These are phyloP conservation scores for Polydesmus complanatus DNA, from an alignment of 2,888 invertebrate genomes.

Conservation along the genomic window DNA sequence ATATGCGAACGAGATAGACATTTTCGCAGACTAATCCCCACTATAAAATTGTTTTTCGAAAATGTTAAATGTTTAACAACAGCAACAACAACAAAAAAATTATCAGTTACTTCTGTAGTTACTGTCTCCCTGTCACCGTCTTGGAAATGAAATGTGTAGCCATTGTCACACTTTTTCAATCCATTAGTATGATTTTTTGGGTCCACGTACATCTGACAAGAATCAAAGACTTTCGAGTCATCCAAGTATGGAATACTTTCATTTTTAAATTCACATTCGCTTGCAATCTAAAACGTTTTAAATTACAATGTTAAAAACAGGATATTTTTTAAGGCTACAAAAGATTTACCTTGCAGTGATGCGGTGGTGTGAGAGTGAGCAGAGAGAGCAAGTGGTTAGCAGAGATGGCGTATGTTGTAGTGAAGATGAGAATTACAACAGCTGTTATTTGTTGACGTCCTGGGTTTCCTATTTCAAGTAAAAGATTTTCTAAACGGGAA, in stretches of 20 bases:
- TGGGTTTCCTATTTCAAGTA: slow-evolving; percentile 2
- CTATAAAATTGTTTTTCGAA: background rate
- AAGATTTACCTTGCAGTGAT: slow-evolving; percentile 12
- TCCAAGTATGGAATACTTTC: background rate
- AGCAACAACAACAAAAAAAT: background rate
- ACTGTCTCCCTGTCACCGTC: slow-evolving; percentile 4
- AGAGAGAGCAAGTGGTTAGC: slow-evolving; percentile 8
- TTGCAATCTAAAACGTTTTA: too few relatives aligned
- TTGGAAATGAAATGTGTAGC: slow-evolving; percentile 4
- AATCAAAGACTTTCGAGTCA: background rate
- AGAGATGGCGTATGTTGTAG: background rate
- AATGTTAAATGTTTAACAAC: background rate
- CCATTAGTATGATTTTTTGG: slow-evolving; percentile 7
- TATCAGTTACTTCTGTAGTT: slow-evolving; percentile 5
- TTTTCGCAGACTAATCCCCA: slow-evolving; percentile 8
- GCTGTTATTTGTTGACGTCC: slow-evolving; percentile 3
- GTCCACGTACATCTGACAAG: slow-evolving; percentile 5
- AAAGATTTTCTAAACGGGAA: slow-evolving; percentile 6
- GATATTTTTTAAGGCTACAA: too few relatives aligned
- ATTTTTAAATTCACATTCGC: too few relatives aligned
- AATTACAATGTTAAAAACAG: too few relatives aligned
- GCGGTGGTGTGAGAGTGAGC: slow-evolving; percentile 5
- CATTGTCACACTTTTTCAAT: background rate
- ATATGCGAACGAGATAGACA: slow-evolving; percentile 11
- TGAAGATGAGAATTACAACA: slow-evolving; percentile 1